Evolutionary conservation across 2,797 vertebrate genomes (phyloP).

Genomic region (Remorina albescens): DNA sequence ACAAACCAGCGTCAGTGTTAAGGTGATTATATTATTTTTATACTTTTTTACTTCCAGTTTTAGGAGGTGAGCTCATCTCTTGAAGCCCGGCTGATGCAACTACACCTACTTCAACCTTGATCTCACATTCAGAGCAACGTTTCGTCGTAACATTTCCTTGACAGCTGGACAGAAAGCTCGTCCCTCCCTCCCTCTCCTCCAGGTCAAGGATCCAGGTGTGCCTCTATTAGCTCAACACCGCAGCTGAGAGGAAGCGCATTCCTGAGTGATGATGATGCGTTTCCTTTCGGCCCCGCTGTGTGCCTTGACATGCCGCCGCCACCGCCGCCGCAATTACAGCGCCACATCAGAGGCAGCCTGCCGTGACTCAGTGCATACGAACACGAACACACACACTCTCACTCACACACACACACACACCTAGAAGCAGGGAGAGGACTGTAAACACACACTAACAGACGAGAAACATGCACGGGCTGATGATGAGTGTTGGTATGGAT

Average conservation of each 20-base stretch:
- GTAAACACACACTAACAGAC: conserved; percentile 48
- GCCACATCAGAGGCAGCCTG: conserved; percentile 76
- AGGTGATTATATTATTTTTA: not conserved
- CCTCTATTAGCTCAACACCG: conserved; percentile 32
- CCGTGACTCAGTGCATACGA: conserved; percentile 68
- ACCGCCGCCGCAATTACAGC: conserved; percentile 69
- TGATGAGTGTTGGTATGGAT: not conserved
- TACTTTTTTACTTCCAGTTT: not conserved
- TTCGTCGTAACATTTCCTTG: not conserved
- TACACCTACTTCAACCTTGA: not conserved
- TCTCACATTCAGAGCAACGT: conserved; percentile 4
- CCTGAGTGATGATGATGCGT: conserved; percentile 78
- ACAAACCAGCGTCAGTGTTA: not conserved
- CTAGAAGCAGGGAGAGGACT: conserved; percentile 30
- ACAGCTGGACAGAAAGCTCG: conserved; percentile 18
- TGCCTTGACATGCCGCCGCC: conserved; percentile 68
- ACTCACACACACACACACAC: conserved; percentile 19
- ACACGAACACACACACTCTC: conserved; percentile 39
- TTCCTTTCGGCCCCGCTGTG: conserved; percentile 72
- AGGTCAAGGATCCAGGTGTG: conserved; percentile 75
- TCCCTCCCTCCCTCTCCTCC: not conserved
- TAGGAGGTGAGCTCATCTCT: not conserved
- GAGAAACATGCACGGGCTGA: not conserved
- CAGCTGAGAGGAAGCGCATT: conserved; percentile 78
- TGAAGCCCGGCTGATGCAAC: not conserved